Evolutionary conservation across 2,888 invertebrate genomes (phyloP).

Genomic region (Scrobipalpa costella): DNA sequence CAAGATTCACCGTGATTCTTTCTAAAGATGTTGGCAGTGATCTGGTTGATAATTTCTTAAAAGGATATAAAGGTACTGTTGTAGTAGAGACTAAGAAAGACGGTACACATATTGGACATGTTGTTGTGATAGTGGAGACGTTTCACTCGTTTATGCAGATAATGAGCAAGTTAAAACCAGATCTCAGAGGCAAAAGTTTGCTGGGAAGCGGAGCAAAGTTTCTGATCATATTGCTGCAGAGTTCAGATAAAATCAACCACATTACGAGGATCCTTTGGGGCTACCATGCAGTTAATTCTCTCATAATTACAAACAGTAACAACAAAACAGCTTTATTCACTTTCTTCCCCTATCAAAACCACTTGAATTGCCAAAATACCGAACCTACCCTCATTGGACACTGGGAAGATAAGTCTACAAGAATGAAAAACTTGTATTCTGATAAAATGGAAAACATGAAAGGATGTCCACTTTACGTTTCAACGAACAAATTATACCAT

Average conservation of each 20-base stretch:
- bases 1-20: conserved; percentile 49
- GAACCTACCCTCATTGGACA: conserved; percentile 48
- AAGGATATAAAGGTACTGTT: conserved; percentile 53
- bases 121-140: conserved; percentile 54
- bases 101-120: conserved; percentile 49
- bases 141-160: conserved; percentile 54
- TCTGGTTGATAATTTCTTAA: conserved; percentile 49
- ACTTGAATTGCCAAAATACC: conserved; percentile 55
- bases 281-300: conserved; percentile 52
- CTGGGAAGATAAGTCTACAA: conserved; percentile 40
- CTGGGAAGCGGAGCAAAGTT: conserved; percentile 55
- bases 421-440: conserved; percentile 45
- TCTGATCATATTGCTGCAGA: conserved; percentile 50
- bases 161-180: conserved; percentile 51
- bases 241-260: conserved; percentile 46
- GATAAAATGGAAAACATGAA: conserved; percentile 64
- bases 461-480: conserved; percentile 62
- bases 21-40: conserved; percentile 50
- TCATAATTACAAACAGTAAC: conserved; percentile 46
- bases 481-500: conserved; percentile 59
- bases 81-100: conserved; percentile 50
- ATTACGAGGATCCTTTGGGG: conserved; percentile 57
- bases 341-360: conserved; percentile 58
- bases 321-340: conserved; percentile 50
- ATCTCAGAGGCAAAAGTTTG: conserved; percentile 56